These are phyloP conservation scores for Ophion ventricosus DNA, from an alignment of 2,888 invertebrate genomes.

Conservation along the genomic window DNA sequence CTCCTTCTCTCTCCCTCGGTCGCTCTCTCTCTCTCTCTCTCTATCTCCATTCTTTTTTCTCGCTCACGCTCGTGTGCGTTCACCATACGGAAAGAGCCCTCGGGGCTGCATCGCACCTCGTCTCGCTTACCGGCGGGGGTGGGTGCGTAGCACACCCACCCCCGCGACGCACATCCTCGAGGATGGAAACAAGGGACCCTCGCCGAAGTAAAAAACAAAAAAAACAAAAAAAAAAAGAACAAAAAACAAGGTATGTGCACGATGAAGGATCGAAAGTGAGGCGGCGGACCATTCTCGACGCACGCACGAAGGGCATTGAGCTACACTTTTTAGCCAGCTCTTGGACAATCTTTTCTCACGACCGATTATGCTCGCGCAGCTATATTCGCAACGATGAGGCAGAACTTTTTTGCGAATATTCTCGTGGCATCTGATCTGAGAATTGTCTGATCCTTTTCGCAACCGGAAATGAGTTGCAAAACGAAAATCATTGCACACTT, in stretches of 20 bases:
- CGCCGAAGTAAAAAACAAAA: constrained; percentile 34
- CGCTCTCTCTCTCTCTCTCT: constrained; percentile 3
- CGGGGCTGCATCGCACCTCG: constrained; percentile 45
- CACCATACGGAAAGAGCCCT: constrained; percentile 42
- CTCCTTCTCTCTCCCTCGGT: neutral
- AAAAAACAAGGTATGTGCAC: neutral
- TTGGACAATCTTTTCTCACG: neutral
- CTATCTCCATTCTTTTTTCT: constrained; percentile 15
- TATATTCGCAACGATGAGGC: too few species aligned
- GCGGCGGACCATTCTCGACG: neutral
- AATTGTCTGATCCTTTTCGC: too few species aligned
- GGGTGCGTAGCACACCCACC: neutral
- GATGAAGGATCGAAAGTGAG: constrained; percentile 31
- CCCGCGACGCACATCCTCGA: constrained; percentile 38
- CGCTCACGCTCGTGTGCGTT: constrained; percentile 11
- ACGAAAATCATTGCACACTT: too few species aligned
- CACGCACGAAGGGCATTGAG: neutral
- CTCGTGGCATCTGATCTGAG: too few species aligned
- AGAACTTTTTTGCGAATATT: too few species aligned
- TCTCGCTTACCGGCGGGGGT: constrained; percentile 27
- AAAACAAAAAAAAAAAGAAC: neutral
- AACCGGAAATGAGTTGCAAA: too few species aligned
- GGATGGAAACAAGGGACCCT: constrained; percentile 51
- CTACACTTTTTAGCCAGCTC: neutral
- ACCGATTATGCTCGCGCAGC: too few species aligned